Evolutionary conservation across 2,888 invertebrate species (phyloP).

Genomic region (Zygothrica quintamaculata): DNA sequence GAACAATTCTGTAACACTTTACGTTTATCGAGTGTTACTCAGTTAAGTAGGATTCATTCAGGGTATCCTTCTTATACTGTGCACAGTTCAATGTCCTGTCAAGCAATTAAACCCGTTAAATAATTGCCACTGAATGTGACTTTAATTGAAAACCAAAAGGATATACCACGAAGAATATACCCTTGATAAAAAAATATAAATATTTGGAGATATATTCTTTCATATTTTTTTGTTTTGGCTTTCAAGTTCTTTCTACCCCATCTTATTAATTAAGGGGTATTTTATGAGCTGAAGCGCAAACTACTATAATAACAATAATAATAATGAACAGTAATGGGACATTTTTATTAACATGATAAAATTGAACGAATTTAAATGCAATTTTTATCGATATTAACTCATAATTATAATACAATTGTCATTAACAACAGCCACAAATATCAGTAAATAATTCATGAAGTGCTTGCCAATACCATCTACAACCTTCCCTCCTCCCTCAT

Average conservation of each 20-base stretch:
- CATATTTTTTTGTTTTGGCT: too few relatives aligned
- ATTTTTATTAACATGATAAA: conserved; percentile 58
- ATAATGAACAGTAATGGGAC: conserved; percentile 68
- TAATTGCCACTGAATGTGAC: conserved; percentile 73
- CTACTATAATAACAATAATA: conserved; percentile 51
- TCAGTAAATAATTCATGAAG: conserved; percentile 68
- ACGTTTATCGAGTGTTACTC: conserved; percentile 8
- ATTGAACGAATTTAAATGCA: conserved; percentile 59
- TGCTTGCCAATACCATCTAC: conserved; percentile 40
- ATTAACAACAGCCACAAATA: conserved; percentile 35
- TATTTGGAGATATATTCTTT: too few relatives aligned
- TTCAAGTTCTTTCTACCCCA: too few relatives aligned
- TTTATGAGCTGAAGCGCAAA: conserved; percentile 58
- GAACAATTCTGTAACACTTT: conserved; percentile 39
- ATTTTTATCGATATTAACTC: conserved; percentile 72
- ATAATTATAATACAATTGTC: conserved; percentile 73
- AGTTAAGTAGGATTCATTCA: conserved; percentile 12
- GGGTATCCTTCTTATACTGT: too few relatives aligned
- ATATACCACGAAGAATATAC: too few relatives aligned
- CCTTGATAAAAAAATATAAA: too few relatives aligned
- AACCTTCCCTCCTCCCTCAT: conserved; percentile 39
- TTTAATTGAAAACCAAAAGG: conserved; percentile 51
- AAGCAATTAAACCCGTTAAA: conserved; percentile 58
- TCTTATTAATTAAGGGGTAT: too few relatives aligned
- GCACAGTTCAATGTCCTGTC: conserved; percentile 54